Evolutionary conservation across 2,797 vertebrate species (phyloP).

Genomic region (Galagoides demidoff): DNA sequence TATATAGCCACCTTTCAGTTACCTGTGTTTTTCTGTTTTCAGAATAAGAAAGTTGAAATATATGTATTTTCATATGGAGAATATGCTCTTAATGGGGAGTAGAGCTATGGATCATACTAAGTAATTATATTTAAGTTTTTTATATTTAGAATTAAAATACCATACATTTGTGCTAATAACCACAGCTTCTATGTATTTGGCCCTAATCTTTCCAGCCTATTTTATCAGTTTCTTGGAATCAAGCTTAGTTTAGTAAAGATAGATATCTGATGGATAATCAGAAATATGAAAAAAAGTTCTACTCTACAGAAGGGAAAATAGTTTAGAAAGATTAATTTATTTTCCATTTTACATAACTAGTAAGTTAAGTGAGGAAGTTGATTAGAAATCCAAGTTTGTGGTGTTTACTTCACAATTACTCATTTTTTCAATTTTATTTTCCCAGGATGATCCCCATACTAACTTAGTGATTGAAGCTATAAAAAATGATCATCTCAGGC

Average conservation of each 20-base stretch:
- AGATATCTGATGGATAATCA: background rate
- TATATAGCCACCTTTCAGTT: background rate
- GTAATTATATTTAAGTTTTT: background rate
- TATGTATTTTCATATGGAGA: slow-evolving; percentile 42
- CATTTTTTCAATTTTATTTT: slow-evolving; percentile 58
- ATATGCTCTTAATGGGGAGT: background rate
- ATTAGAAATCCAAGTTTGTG: slow-evolving; percentile 23
- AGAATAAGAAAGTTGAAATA: background rate
- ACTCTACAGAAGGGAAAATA: background rate
- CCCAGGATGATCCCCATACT: slow-evolving; percentile 93
- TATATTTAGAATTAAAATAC: background rate
- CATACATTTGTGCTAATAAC: background rate
- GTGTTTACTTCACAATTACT: slow-evolving; percentile 41
- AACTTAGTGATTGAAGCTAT: slow-evolving; percentile 95
- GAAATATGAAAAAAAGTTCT: slow-evolving; percentile 31
- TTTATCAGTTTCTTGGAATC: slow-evolving; percentile 41
- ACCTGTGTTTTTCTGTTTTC: background rate
- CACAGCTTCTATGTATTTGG: background rate
- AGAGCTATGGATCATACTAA: background rate
- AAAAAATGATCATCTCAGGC: slow-evolving; percentile 95
- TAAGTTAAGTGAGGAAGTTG: background rate
- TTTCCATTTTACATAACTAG: slow-evolving; percentile 6
- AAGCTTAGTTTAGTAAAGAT: background rate
- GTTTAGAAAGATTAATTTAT: slow-evolving; percentile 4
- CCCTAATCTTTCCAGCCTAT: slow-evolving; percentile 4